phyloP scores from a whole-genome alignment of 2,113 vertebrate genomes.

The Tyrannus savana region DNA sequence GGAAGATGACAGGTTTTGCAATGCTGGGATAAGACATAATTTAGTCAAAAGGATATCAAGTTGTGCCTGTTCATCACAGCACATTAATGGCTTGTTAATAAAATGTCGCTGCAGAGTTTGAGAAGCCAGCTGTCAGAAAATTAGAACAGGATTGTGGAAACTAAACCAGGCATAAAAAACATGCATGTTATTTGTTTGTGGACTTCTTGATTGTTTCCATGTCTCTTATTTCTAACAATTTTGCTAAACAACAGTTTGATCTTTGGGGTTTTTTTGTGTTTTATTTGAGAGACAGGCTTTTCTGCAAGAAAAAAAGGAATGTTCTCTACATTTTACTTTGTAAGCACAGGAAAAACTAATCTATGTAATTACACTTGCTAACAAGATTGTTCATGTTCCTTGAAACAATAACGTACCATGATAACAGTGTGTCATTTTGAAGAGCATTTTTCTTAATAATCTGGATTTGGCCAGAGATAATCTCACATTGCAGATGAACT shows the following conservation, averaged over 20 bases:
- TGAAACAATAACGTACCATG: background rate
- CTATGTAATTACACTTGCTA: background rate
- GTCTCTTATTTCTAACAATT: background rate
- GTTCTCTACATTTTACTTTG: background rate
- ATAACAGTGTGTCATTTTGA: background rate
- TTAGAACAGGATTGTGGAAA: background rate
- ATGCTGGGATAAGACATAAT: background rate
- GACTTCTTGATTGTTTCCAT: background rate
- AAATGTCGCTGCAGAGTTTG: background rate
- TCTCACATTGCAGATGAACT: background rate
- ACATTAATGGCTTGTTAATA: background rate
- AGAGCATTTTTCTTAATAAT: background rate
- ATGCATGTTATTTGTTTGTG: background rate
- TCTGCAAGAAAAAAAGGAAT: background rate
- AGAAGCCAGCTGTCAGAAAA: background rate
- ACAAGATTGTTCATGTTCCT: background rate
- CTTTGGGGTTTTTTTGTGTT: background rate
- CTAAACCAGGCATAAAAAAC: background rate
- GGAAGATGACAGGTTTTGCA: background rate
- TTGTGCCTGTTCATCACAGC: background rate
- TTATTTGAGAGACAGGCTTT: accelerated
- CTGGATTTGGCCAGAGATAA: background rate
- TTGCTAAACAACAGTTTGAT: background rate
- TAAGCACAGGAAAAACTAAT: background rate
- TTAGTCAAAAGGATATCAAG: background rate